Conservation (phyloP, 2,797 vertebrate genomes). For the Scleropages formosus region DNA sequence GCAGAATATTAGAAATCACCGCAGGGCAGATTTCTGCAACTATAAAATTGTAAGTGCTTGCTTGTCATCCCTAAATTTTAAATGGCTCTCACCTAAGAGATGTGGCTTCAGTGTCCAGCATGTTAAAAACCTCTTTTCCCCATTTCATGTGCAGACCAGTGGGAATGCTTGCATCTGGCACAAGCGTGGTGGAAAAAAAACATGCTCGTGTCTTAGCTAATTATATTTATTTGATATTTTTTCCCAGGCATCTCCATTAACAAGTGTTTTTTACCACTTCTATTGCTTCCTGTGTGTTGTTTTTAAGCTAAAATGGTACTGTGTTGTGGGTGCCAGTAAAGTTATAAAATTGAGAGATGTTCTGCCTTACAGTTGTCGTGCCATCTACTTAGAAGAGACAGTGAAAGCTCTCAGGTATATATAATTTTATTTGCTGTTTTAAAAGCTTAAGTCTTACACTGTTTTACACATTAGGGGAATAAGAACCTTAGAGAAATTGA, state of each 20-base stretch:
- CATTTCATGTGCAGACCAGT: neutral
- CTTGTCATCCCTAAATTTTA: no score
- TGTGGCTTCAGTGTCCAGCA: neutral
- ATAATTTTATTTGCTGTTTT: constrained; percentile 48
- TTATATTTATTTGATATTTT: neutral
- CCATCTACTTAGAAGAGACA: constrained; percentile 53
- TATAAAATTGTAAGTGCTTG: neutral
- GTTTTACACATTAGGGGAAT: constrained; percentile 12
- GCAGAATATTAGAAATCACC: neutral
- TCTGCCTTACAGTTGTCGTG: constrained; percentile 54
- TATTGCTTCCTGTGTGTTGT: constrained; percentile 18
- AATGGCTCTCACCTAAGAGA: neutral
- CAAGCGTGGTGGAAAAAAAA: neutral
- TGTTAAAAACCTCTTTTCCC: constrained; percentile 6
- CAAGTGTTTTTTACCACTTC: constrained; percentile 18
- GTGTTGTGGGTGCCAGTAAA: constrained; percentile 32
- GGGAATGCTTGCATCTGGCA: neutral
- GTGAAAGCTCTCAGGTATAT: constrained; percentile 50
- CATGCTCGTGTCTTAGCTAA: neutral
- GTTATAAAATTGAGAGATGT: constrained; percentile 47
- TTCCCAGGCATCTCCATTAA: neutral
- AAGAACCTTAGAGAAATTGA: neutral
- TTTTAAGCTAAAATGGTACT: constrained; percentile 14
- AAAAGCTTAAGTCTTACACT: constrained; percentile 16
- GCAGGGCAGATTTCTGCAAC: neutral